Base-by-base conservation (phyloP, 2,113 vertebrate genomes). In the Urocitellus parryii region DNA sequence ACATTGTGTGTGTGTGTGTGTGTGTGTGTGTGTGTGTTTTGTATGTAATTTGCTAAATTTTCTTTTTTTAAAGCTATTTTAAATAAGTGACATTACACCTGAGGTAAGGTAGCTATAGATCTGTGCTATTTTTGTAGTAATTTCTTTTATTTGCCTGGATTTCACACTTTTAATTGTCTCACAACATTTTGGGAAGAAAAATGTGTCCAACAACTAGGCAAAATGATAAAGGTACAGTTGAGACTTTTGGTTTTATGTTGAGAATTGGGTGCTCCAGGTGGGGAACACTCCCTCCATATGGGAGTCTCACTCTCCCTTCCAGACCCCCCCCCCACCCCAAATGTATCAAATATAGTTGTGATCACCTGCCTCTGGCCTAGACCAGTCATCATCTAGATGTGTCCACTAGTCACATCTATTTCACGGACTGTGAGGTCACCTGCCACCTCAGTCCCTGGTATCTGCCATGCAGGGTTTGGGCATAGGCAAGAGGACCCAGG, bases 261-360 rank as follows among this genome's bases (percentile, higher is more conserved):
- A 53, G 29, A 34, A 20, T 14, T 1, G 25, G 39, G 24, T 0
- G 3, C 73, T n/a, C 65, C n/a, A 7, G 2, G 65, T 32, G 32
- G 51, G 29, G 76, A 58, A 16, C 34, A 1, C 67, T 83, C 12
- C 39, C 48, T 45, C 20, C 56, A 39, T 20, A 14, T 2, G 9
- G 77, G n/a, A 39, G 0, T 76, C 48, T 34, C 25, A 12, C 25
- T 18, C 2, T 63, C 63, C 14, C 0, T 25, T 8, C 32, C 27
- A 25, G 18, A 12, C 39, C 20, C 13, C 1, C 39, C 20, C 13
- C 1, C 4, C n/a, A n/a, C 20, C 9, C 42, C 12, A 5, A 6
- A 0, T 20, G 8, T 1, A 4, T 14, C 29, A 25, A 45, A 17
- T 24, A 0, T 13, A 1, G 0, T 37, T 51, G 37, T 29, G 4